Evolutionary conservation across 1,140 invertebrate genomes (phyloP).

Genomic region (Zaprionus lachaisei): DNA sequence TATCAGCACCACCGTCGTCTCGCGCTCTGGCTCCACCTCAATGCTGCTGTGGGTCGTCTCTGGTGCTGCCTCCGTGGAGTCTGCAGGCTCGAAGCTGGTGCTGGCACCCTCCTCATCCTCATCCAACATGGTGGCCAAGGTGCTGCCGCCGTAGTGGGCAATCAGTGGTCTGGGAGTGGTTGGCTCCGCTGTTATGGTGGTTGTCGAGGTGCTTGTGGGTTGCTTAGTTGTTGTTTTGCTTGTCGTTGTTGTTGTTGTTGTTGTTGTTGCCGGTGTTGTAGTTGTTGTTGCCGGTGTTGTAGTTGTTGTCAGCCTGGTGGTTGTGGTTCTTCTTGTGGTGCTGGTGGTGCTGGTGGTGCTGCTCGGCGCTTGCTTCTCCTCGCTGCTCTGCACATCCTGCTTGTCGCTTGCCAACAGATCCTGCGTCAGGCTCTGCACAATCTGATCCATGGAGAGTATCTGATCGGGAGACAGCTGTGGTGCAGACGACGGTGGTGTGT

Average conservation of each 20-base stretch:
- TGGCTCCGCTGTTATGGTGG: slow-evolving; percentile 12
- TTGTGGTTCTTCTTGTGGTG: background rate
- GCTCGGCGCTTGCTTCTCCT: slow-evolving; percentile 54
- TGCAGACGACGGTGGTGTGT: slow-evolving; percentile 55
- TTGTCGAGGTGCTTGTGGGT: slow-evolving; percentile 6
- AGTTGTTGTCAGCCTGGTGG: background rate
- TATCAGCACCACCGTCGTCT: slow-evolving; percentile 65
- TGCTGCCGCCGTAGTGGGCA: slow-evolving; percentile 68
- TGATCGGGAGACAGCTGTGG: slow-evolving; percentile 59
- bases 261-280: slow-evolving; percentile 17
- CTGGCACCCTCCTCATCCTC: slow-evolving; percentile 50
- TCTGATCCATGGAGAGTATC: slow-evolving; percentile 76
- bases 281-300: background rate
- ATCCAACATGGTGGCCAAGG: slow-evolving; percentile 68
- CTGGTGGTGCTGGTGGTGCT: slow-evolving; percentile 6
- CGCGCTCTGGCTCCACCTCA: slow-evolving; percentile 46
- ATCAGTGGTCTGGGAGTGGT: slow-evolving; percentile 45
- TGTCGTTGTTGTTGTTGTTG: slow-evolving; percentile 14
- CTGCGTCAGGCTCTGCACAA: slow-evolving; percentile 68
- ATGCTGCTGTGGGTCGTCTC: slow-evolving; percentile 61
- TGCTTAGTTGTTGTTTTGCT: slow-evolving; percentile 17
- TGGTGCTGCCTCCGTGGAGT: slow-evolving; percentile 38
- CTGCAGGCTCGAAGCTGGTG: slow-evolving; percentile 18
- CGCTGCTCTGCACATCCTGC: slow-evolving; percentile 49
- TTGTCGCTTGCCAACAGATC: slow-evolving; percentile 51